Evolutionary conservation across 2,113 vertebrate species (phyloP).

Genomic region (Synodontis membranacea): DNA sequence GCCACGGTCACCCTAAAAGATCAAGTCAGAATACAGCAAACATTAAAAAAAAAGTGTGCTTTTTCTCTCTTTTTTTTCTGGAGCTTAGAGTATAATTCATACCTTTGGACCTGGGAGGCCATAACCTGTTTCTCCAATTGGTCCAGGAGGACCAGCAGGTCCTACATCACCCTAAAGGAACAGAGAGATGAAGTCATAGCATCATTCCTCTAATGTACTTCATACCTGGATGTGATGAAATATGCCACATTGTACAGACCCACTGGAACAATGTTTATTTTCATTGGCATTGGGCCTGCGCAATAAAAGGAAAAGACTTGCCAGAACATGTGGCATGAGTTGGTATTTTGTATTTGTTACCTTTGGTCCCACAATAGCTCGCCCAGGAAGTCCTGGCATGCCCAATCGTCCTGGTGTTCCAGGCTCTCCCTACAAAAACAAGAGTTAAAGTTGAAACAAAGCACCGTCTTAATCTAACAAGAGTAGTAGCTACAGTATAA

Average conservation of each 20-base stretch:
- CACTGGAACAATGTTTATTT: slow-evolving; percentile 34
- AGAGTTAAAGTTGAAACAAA: slow-evolving; percentile 24
- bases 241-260: slow-evolving; percentile 23
- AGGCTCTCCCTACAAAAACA: slow-evolving; percentile 80
- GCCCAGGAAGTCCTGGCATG: slow-evolving; percentile 80
- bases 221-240: slow-evolving; percentile 27
- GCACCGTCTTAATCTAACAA: neutral
- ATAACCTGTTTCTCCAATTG: slow-evolving; percentile 82
- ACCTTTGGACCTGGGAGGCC: slow-evolving; percentile 89
- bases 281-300: slow-evolving; percentile 18
- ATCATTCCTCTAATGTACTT: slow-evolving; percentile 26
- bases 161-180: slow-evolving; percentile 81
- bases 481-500: neutral
- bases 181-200: slow-evolving; percentile 46
- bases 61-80: neutral
- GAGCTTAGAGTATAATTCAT: slow-evolving; percentile 27
- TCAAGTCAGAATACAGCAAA: slow-evolving; percentile 15
- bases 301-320: slow-evolving; percentile 40
- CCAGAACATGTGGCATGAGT: slow-evolving; percentile 34
- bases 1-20: slow-evolving; percentile 81
- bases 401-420: slow-evolving; percentile 79
- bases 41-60: slow-evolving; percentile 11
- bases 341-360: slow-evolving; percentile 64
- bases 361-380: slow-evolving; percentile 83
- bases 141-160: slow-evolving; percentile 77